phyloP scores from a whole-genome alignment of 2,113 vertebrate species.

The Plotosus lineatus region DNA sequence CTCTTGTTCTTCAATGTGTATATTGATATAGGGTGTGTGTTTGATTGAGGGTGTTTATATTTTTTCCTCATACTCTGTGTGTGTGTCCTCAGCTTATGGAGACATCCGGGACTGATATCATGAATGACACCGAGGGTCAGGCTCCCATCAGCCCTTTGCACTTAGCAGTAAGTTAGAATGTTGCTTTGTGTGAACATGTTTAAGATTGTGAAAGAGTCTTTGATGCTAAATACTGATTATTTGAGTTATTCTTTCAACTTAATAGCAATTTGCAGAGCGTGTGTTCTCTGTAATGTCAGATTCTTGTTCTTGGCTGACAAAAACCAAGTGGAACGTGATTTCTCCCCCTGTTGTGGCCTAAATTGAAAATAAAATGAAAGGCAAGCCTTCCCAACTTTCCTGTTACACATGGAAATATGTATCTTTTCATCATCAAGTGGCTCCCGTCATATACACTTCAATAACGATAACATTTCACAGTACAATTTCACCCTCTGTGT shows the following conservation, averaged over 20 bases:
- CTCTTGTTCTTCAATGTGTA: neutral
- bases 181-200: neutral
- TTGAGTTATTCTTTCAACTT: neutral
- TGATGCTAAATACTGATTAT: neutral
- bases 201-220: neutral
- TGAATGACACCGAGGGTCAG: constrained; percentile 88
- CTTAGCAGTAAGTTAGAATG: constrained; percentile 85
- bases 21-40: neutral
- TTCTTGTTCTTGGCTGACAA: neutral
- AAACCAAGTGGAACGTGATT: neutral
- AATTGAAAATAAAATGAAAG: too few species aligned
- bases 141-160: constrained; percentile 93
- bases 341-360: neutral
- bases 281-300: neutral
- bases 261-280: neutral
- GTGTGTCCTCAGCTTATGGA: constrained; percentile 85
- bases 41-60: neutral
- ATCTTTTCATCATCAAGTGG: too few species aligned
- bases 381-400: too few species aligned
- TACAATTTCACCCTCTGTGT: too few species aligned
- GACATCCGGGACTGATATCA: constrained; percentile 91
- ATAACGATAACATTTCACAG: too few species aligned
- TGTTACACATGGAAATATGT: too few species aligned
- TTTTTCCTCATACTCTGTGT: constrained; percentile 7
- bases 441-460: too few species aligned